phyloP scores from a whole-genome alignment of 2,888 invertebrate species.

The Apantesis nais region DNA sequence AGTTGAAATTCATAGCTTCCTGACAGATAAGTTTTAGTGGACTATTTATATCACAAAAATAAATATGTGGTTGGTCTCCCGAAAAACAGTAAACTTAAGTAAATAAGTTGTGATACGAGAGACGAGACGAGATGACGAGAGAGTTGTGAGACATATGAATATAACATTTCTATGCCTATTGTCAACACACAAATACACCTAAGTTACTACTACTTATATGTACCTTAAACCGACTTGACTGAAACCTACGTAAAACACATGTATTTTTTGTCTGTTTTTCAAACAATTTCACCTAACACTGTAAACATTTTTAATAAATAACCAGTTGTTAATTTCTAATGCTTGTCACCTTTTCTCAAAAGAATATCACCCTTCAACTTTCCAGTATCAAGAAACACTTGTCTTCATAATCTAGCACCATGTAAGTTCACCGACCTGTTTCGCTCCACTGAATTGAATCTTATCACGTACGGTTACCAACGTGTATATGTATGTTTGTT shows the following conservation, averaged over 20 bases:
- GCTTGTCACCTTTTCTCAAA: not conserved
- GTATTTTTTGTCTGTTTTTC: not conserved
- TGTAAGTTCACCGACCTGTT: conserved; percentile 63
- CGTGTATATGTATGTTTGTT: conserved; percentile 55
- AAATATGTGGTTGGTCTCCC: not conserved
- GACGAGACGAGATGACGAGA: no score
- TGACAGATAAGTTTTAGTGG: not conserved
- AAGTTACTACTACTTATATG: no score
- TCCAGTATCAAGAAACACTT: conserved; percentile 38
- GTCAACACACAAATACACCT: no score
- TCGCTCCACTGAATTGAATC: conserved; percentile 66
- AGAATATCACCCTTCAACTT: conserved; percentile 13
- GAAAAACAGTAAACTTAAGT: not conserved
- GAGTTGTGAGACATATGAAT: not conserved
- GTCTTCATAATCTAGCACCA: conserved; percentile 43
- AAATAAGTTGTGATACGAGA: not conserved
- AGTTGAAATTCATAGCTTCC: not conserved
- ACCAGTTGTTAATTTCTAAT: not conserved
- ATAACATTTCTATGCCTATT: not conserved
- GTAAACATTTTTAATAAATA: not conserved
- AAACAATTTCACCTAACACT: not conserved
- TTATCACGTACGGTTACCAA: conserved; percentile 67
- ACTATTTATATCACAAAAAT: not conserved
- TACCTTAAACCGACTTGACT: no score
- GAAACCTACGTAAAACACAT: no score